Base-by-base conservation (phyloP, 1,140 invertebrate species). In the Hydropsyche tenuis region DNA sequence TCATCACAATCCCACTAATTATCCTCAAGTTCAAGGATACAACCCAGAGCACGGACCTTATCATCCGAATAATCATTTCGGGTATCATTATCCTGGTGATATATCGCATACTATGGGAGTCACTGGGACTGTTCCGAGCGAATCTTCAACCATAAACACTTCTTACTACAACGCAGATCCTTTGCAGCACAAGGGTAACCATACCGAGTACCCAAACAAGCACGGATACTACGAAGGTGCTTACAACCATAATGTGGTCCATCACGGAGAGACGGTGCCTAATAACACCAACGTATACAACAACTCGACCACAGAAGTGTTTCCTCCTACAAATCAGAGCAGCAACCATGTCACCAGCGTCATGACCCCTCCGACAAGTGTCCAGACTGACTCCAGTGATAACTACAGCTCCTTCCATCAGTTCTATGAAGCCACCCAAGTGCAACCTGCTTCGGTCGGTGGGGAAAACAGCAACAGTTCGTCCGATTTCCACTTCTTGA, bases 401-500 rank as follows among this genome's bases (percentile, higher is more conserved):
- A 86, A 87, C 22, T 92, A 91, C 79, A 87, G 86, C 72, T 89
- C 88, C 22, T 91, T 89, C 79, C 89, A 90, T 69, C 90, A 90
- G 77, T 92, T 90, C 79, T 93, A 92, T 81, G 87, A 90, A 73
- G 84, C 85, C 4, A 83, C 87, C 16, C 84, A 87, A 74, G 82
- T 83, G 14, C 80, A 82, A 51, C 83, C 88, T 23, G 81, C 86
- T 77, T 75, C 84, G 77, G 77, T 82, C 77, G 75, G 87, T 80
- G 83, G 89, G n/a, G 92, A 94, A 76, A 94, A 94, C 82, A 94
- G 92, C 77, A 95, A 95, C 80, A 94, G 92, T 79, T 95, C 93
- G 0, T 94, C 94, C 7, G 94, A 96, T 80, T 96, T 96, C 81
- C 95, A 96, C 82, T 96, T 96, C 79, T 87, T 96, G 46, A 94